Percentiles rank a stretch among this genome's conserved stretches.
Evolutionary conservation across 35 echinoderm and acorn worm genomes (phyloP).

Genomic region (Apostichopus californicus): DNA sequence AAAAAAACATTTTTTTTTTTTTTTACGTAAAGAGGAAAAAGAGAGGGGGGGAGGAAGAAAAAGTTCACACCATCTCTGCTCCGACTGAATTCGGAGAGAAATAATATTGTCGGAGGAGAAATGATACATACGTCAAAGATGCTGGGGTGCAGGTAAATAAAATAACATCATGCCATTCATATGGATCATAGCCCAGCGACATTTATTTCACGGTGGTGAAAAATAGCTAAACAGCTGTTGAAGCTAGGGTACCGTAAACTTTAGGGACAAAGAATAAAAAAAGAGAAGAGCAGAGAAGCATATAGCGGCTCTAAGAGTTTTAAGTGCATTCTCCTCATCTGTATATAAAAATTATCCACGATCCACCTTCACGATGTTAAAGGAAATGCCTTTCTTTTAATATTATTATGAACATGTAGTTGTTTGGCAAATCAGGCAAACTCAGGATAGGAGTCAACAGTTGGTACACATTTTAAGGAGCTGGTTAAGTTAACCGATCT

Average conservation of each 20-base stretch:
- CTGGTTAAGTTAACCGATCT: too few species aligned
- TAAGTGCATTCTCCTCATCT: too few species aligned
- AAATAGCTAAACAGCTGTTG: neutral
- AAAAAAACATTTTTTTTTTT: neutral
- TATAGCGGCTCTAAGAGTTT: too few species aligned
- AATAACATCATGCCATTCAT: neutral
- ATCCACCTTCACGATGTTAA: too few species aligned
- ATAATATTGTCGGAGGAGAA: neutral
- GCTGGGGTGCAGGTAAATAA: neutral
- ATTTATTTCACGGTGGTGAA: neutral
- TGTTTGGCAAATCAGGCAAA: too few species aligned
- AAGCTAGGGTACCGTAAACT: neutral
- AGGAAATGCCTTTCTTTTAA: too few species aligned
- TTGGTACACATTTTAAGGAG: too few species aligned
- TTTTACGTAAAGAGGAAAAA: neutral
- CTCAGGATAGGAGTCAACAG: too few species aligned
- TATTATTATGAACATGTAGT: too few species aligned
- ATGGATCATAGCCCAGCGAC: neutral
- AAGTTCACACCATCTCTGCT: slow-evolving; percentile 16
- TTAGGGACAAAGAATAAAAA: too few species aligned
- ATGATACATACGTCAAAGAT: neutral
- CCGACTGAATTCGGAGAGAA: neutral
- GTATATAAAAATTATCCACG: too few species aligned
- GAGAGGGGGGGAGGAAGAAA: slow-evolving; percentile 5
- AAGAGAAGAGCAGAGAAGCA: too few species aligned